Evolutionary conservation across 1,140 invertebrate genomes (phyloP).

Genomic region (Drosophila kanapiae): DNA sequence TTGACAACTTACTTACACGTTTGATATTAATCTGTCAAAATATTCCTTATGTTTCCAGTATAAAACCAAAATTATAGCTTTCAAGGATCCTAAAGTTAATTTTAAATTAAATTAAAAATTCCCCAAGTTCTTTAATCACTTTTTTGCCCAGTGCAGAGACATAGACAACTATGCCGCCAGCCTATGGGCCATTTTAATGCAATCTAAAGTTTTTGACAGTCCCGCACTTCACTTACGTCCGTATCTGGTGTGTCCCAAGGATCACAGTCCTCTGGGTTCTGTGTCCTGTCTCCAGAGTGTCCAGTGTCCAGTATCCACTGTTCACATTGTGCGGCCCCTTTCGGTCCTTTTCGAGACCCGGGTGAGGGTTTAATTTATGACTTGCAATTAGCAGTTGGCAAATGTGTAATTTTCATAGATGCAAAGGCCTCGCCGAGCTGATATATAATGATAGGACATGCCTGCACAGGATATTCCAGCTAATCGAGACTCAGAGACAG

Average conservation of each 20-base stretch:
- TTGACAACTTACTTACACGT: not conserved
- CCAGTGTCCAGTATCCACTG: constrained; percentile 11
- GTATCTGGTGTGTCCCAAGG: constrained; percentile 26
- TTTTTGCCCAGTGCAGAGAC: constrained; percentile 15
- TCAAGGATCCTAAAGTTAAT: not conserved
- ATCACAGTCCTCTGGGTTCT: constrained; percentile 12
- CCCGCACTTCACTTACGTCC: constrained; percentile 45
- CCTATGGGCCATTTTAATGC: constrained; percentile 54
- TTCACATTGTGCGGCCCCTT: not conserved
- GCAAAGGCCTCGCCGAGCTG: constrained; percentile 28
- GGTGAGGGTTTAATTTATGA: constrained; percentile 67
- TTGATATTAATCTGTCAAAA: not conserved
- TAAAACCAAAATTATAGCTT: too few relatives aligned
- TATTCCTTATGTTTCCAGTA: too few relatives aligned
- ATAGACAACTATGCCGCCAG: constrained; percentile 46
- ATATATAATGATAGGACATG: constrained; percentile 56
- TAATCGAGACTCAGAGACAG: constrained; percentile 16
- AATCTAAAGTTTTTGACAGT: constrained; percentile 74
- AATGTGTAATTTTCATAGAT: constrained; percentile 75
- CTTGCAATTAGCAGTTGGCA: constrained; percentile 80
- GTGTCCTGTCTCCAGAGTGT: constrained; percentile 18
- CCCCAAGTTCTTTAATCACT: not conserved
- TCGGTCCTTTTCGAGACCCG: constrained; percentile 22
- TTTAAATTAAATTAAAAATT: not conserved
- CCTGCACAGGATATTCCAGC: constrained; percentile 27